Conservation (phyloP, 2,888 invertebrate species). For the Eumacrocentrus americanus region DNA sequence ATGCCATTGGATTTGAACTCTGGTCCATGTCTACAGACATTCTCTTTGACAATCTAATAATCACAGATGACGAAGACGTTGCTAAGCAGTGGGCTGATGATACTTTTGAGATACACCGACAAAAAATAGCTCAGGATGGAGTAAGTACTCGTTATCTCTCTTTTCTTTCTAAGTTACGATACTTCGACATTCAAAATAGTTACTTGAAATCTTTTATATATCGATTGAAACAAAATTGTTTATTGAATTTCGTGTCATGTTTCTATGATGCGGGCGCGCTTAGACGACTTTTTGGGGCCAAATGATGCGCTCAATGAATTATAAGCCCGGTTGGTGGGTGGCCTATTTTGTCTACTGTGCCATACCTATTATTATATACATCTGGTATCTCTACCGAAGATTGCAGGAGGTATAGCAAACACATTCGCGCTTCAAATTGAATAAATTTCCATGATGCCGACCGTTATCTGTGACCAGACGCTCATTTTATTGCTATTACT, state of each 20-base stretch:
- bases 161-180: no score
- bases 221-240: neutral
- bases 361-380: conserved; percentile 73
- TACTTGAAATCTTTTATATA: neutral
- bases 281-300: conserved; percentile 77
- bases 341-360: conserved; percentile 79
- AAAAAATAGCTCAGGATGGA: conserved; percentile 79
- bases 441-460: neutral
- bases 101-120: conserved; percentile 84
- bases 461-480: no score
- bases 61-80: conserved; percentile 80
- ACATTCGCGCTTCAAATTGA: neutral
- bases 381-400: conserved; percentile 72
- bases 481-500: neutral
- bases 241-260: neutral
- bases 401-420: conserved; percentile 69
- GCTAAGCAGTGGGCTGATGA: conserved; percentile 82
- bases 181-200: neutral
- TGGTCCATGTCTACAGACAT: conserved; percentile 98
- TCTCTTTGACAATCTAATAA: conserved; percentile 92
- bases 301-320: conserved; percentile 74
- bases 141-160: conserved; percentile 70
- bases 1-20: conserved; percentile 93
- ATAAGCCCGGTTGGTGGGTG: conserved; percentile 82
- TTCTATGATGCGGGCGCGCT: conserved; percentile 23